Base-by-base conservation (phyloP, 2,113 vertebrate species). In the Solea solea region DNA sequence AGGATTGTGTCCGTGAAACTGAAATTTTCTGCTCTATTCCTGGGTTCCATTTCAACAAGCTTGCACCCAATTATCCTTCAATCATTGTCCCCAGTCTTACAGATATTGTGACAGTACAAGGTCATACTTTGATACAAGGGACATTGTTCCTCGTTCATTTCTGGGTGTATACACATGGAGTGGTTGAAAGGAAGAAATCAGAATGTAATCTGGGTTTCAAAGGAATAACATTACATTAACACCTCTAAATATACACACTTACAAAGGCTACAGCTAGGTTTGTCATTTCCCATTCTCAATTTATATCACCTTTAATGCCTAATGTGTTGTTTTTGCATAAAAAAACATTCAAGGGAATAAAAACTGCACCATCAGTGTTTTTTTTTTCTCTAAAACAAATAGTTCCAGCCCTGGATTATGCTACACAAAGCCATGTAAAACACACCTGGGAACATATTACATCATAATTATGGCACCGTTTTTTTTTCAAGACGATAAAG, bases 31-130 rank as follows among this genome's bases (percentile, higher is more conserved):
- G 84, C 75, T 89, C 73, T 87, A 82, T 90, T 71, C 77, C 49
- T 61, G 70, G 65, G 81, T 87, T 91, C 81, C 71, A 82, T 92
- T 93, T 90, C 88, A 89, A 81, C 85, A 87, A 84, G 78, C 85
- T 85, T 70, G 70, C 83, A 87, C 83, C 80, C 90, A 88, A 88
- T 92, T 92, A 89, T 90, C 82, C 72, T 82, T 84, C 87, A 86
- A 66, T 91, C 77, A 88, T 79, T 66, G 77, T 84, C 75, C 25
- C 82, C 48, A 51, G 73, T 74, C 82, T 78, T 84, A 81, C 88
- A 86, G 82, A 89, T 79, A 85, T 87, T 59, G 58, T 77, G 28
- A 13, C 8, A 69, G 73, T 66, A 82, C 86, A 88, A 88, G 86
- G 85, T 81, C 77, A 80, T 45, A 64, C 69, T 77, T 55, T 45